Conservation (phyloP, 2,797 vertebrate species). For the Podargus strigoides region DNA sequence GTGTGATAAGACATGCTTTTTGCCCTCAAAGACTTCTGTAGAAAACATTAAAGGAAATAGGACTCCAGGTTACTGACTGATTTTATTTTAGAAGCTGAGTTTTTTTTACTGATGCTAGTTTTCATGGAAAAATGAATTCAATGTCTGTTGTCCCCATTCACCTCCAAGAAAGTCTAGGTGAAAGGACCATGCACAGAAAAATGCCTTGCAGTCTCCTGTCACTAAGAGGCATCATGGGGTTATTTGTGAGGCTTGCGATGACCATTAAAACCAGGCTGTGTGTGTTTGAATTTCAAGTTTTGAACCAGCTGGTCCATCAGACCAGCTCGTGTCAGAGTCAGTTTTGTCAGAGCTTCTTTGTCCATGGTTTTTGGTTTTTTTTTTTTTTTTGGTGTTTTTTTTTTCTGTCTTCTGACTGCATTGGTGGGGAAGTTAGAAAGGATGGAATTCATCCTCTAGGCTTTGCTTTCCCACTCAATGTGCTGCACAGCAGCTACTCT, state of each 20-base stretch:
- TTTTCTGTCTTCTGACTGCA: rapidly evolving
- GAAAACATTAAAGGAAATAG: background rate
- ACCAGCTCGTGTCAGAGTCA: background rate
- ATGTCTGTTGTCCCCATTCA: background rate
- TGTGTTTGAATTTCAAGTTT: background rate
- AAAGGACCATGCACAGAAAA: background rate
- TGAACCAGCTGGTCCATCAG: background rate
- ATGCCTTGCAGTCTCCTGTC: background rate
- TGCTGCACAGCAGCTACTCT: background rate
- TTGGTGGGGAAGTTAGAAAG: background rate
- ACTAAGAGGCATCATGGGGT: background rate
- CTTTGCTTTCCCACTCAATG: background rate
- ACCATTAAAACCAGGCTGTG: no score
- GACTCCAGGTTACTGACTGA: background rate
- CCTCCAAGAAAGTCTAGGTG: background rate
- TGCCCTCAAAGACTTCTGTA: background rate
- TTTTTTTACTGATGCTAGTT: background rate
- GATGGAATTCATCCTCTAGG: background rate
- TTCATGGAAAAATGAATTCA: background rate
- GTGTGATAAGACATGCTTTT: background rate
- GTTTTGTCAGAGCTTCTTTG: background rate
- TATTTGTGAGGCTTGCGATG: background rate
- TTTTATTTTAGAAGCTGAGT: background rate
- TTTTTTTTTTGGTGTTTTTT: no score
- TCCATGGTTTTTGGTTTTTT: background rate